Evolutionary conservation across 2,888 invertebrate genomes (phyloP).

Genomic region (Oscheius sp.): DNA sequence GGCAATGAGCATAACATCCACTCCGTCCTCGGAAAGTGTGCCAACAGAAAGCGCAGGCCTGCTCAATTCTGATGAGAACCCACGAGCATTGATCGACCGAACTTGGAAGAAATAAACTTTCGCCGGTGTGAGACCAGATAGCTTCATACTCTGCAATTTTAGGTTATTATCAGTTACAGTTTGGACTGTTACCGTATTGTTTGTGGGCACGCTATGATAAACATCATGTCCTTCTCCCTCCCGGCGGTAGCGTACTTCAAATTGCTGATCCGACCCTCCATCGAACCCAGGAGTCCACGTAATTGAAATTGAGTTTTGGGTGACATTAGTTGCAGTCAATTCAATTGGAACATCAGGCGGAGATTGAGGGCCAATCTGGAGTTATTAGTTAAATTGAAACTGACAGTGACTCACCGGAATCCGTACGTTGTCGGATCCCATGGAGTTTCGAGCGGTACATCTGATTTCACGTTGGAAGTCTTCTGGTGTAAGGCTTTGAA

Average conservation of each 20-base stretch:
- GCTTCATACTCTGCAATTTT: constrained; percentile 46
- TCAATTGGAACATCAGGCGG: constrained; percentile 66
- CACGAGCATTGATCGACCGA: constrained; percentile 55
- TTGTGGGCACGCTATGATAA: constrained; percentile 63
- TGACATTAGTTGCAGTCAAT: constrained; percentile 62
- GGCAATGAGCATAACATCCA: constrained; percentile 41
- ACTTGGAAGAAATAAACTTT: constrained; percentile 49
- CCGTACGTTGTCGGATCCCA: constrained; percentile 60
- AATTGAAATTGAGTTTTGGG: constrained; percentile 60
- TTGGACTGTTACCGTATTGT: constrained; percentile 50
- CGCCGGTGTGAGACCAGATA: constrained; percentile 48
- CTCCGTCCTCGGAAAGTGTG: constrained; percentile 59
- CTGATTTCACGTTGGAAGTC: constrained; percentile 66
- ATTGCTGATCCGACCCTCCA: constrained; percentile 70
- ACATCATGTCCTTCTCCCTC: constrained; percentile 55
- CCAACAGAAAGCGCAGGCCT: constrained; percentile 44
- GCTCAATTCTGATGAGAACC: constrained; percentile 57
- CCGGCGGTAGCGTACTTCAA: constrained; percentile 65
- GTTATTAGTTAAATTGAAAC: not conserved
- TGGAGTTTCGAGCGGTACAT: constrained; percentile 62
- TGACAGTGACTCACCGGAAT: constrained; percentile 46
- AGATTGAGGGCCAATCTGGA: constrained; percentile 55
- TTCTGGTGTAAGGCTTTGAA: constrained; percentile 61
- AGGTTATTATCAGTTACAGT: not conserved
- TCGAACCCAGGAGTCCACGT: constrained; percentile 67